Evolutionary conservation across 1,140 invertebrate genomes (phyloP).

Genomic region (Dendrolimus punctatus): DNA sequence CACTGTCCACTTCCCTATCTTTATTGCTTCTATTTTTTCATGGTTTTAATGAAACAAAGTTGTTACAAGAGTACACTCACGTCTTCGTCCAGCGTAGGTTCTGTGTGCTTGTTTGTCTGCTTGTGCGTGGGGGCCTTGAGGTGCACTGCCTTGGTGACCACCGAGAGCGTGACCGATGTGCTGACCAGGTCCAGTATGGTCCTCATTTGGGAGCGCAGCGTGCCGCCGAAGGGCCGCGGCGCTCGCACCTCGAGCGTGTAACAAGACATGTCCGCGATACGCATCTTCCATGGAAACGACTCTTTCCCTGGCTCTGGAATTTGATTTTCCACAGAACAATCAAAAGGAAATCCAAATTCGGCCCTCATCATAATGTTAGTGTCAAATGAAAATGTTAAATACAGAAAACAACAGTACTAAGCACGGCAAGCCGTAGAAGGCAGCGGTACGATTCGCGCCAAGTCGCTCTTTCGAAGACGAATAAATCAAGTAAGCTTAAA

Average conservation of each 20-base stretch:
- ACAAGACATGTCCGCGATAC: constrained; percentile 42
- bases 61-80: constrained; percentile 11
- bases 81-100: constrained; percentile 9
- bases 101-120: constrained; percentile 11
- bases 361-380: no score
- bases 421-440: no score
- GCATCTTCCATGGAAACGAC: constrained; percentile 50
- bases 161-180: constrained; percentile 40
- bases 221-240: constrained; percentile 3
- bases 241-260: constrained; percentile 33
- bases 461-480: no score
- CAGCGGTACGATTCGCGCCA: no score
- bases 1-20: no score
- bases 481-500: no score
- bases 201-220: constrained; percentile 22
- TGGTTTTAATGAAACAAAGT: not conserved
- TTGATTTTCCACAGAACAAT: not conserved
- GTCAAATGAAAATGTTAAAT: no score
- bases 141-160: constrained; percentile 37
- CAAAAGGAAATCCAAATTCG: no score
- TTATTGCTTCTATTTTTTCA: no score
- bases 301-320: constrained; percentile 15
- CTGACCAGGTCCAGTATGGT: constrained; percentile 34
- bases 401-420: no score
- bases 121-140: constrained; percentile 13